Conservation (phyloP, 1,140 invertebrate genomes). For the Vollenhovia emeryi region DNA sequence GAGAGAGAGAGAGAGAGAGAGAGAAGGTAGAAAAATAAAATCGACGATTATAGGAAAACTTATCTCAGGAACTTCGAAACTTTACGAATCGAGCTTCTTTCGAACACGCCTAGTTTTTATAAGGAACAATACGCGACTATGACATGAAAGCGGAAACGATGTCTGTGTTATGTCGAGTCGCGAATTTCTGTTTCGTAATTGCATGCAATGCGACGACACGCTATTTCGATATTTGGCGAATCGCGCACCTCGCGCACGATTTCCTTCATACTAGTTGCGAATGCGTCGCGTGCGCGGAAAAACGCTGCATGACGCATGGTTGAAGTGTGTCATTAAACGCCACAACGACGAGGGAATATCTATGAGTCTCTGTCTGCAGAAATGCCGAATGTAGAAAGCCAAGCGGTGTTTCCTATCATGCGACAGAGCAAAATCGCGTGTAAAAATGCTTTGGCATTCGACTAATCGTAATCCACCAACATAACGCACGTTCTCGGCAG, state of each 20-base stretch:
- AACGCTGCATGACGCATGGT: neutral
- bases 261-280: neutral
- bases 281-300: constrained; percentile 13
- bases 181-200: neutral
- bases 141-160: neutral
- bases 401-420: too few relatives aligned
- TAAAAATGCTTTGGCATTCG: neutral
- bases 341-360: constrained; percentile 2
- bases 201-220: neutral
- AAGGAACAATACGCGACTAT: neutral
- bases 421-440: neutral
- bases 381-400: constrained; percentile 7
- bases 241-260: neutral
- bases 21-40: neutral
- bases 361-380: neutral
- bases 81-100: neutral
- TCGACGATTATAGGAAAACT: neutral
- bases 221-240: constrained; percentile 4
- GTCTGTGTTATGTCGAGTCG: neutral
- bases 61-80: neutral
- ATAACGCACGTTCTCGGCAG: neutral
- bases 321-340: neutral
- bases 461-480: neutral
- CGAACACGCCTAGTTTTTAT: neutral
- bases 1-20: neutral